These are phyloP conservation scores for Boulengeromyrus knoepffleri DNA, from an alignment of 2,113 vertebrate species.

Conservation along the genomic window DNA sequence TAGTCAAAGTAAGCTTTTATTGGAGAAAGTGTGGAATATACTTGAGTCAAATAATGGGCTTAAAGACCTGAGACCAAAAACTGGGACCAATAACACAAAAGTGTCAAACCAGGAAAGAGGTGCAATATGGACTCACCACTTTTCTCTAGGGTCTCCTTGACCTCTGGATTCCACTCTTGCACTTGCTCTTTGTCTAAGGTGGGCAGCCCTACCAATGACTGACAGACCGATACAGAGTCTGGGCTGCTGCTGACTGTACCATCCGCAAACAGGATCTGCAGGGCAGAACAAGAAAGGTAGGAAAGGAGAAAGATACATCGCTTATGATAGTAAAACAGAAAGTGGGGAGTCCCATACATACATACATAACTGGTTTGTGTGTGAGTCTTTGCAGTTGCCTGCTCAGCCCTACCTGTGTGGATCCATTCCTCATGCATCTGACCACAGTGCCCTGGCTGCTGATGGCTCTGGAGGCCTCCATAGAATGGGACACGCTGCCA, in stretches of 20 bases:
- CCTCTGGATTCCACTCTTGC: conserved; percentile 34
- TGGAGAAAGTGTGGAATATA: background rate
- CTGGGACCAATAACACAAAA: background rate
- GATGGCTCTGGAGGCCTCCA: conserved; percentile 72
- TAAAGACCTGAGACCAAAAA: background rate
- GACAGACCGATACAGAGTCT: conserved; percentile 66
- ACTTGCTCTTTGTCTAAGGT: conserved; percentile 6
- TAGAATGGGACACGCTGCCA: conserved; percentile 37
- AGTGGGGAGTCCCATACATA: background rate
- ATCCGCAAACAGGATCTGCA: conserved; percentile 81
- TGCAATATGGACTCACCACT: conserved; percentile 55
- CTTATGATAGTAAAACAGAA: background rate
- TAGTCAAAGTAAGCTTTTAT: background rate
- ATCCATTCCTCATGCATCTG: conserved; percentile 72
- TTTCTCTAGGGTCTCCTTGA: conserved; percentile 34
- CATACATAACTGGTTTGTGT: background rate
- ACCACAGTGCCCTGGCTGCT: conserved; percentile 77
- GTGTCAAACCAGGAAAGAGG: background rate
- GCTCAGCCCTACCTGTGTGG: conserved; percentile 67
- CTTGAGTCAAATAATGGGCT: background rate
- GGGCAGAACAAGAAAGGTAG: conserved; percentile 2
- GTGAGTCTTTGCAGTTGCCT: background rate
- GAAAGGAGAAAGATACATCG: background rate
- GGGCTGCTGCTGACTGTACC: conserved; percentile 73
- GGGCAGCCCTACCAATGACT: conserved; percentile 22